phyloP scores from a whole-genome alignment of 2,888 invertebrate species.

The Cistogaster globosa region DNA sequence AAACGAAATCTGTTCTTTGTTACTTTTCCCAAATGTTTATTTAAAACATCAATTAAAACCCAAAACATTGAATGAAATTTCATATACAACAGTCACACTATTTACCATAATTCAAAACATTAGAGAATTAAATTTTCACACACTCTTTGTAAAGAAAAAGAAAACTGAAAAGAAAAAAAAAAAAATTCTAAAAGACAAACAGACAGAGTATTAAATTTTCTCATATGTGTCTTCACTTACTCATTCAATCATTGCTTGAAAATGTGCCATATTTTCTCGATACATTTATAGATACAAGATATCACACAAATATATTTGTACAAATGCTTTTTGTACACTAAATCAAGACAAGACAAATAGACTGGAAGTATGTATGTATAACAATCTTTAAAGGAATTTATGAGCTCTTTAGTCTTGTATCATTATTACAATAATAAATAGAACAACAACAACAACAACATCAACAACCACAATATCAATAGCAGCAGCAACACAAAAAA shows the following conservation, averaged over 20 bases:
- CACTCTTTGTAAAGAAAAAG: conserved; percentile 32
- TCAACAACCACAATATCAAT: background rate
- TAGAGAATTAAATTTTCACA: conserved; percentile 51
- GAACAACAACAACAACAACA: conserved; percentile 43
- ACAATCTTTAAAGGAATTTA: conserved; percentile 62
- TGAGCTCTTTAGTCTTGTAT: conserved; percentile 54
- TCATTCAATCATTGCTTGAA: conserved; percentile 48
- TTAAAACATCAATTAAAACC: conserved; percentile 46
- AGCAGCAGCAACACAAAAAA: conserved; percentile 6
- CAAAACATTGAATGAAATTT: conserved; percentile 53
- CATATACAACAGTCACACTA: conserved; percentile 21
- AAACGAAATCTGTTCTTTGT: conserved; percentile 38
- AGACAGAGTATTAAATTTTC: conserved; percentile 16
- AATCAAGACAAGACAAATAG: conserved; percentile 50
- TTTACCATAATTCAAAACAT: conserved; percentile 56
- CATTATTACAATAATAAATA: conserved; percentile 49
- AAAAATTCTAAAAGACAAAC: background rate
- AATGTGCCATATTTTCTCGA: conserved; percentile 32
- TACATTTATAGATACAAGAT: background rate
- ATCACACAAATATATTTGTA: background rate
- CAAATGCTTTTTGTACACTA: background rate
- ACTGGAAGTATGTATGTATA: conserved; percentile 55
- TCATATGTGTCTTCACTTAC: conserved; percentile 15
- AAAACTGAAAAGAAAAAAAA: conserved; percentile 6
- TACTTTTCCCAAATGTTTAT: conserved; percentile 52